Evolutionary conservation across 2,797 vertebrate species (phyloP), one percentile per base, ranked within the genome.

Genomic region (Microhierax caerulescens): DNA sequence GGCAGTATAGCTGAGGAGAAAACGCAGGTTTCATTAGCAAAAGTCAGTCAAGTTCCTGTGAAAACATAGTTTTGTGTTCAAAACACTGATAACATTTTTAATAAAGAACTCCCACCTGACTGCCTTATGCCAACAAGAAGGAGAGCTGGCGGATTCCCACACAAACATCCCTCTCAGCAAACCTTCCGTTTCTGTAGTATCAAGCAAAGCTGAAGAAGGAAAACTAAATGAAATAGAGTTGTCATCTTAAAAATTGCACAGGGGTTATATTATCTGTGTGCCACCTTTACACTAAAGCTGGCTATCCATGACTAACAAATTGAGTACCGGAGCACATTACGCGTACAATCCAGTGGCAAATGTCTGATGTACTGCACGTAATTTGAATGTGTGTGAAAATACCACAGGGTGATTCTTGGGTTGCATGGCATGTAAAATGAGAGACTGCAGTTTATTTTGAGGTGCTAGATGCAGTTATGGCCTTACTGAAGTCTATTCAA

Each of bases 51-150:
- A 63, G 51, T 88, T 93, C 63, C 51, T 36, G 36, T 93, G 73
- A 80, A 96, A 93, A 74, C 60, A 73, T 17, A 80, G 25, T 67
- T 93, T 60, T 88, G 54, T 86, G 50, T 91, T 92, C 81, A 73
- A 93, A 95, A 92, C 43, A 63, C 11, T 45, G 80, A 34, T 92
- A 82, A 45, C 8, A 11, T 59, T 90, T 94, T 85, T 63, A 88
- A 80, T 85, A 80, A 82, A 67, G 56, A 67, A 30, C 68, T 95
- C 51, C 67, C 85, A 90, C 80, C 67, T 94, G 74, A 78, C 77
- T 91, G 51, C 36, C 53, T 94, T 85, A 27, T 73, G 87, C 47
- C 47, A 87, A 54, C 32, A 80, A 63, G 79, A 79, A 89, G 22
- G 69, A 76, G 74, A 87, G 74, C 63, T 82, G 64, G 48, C 16